Percentiles rank a stretch among this genome's conserved stretches.
phyloP scores from a whole-genome alignment of 1,140 invertebrate genomes.

The Oscheius sp. region DNA sequence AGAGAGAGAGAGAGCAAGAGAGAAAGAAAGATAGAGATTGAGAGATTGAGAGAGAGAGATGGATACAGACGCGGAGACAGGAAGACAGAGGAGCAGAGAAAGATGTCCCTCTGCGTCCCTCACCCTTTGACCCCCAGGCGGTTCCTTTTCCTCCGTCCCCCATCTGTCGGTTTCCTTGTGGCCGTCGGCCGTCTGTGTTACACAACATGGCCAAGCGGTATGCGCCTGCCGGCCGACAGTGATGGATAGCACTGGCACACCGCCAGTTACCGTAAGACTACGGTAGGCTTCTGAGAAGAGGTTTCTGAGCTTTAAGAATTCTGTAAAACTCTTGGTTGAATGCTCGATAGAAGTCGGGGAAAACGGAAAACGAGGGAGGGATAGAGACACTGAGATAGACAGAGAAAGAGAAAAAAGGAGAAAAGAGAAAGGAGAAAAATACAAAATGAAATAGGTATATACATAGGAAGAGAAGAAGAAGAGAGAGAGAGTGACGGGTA shows the following conservation, averaged over 20 bases:
- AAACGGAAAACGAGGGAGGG: neutral
- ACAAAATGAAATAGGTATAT: neutral
- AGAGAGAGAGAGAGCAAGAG: no score
- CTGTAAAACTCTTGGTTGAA: neutral
- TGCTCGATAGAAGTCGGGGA: neutral
- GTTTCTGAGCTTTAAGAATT: neutral
- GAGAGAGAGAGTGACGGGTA: no score
- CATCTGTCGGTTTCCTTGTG: neutral
- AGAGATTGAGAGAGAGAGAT: no score
- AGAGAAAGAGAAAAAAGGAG: neutral
- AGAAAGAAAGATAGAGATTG: no score
- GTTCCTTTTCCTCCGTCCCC: neutral
- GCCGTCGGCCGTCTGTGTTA: no score
- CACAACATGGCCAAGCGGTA: conserved; percentile 13
- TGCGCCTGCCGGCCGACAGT: conserved; percentile 1
- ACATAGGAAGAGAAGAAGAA: neutral
- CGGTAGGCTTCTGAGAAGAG: neutral
- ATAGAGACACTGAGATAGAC: no score
- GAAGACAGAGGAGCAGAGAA: no score
- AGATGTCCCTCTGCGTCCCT: neutral
- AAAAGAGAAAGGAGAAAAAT: neutral
- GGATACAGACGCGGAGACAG: no score
- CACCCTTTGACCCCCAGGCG: neutral
- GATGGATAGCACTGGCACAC: conserved; percentile 1
- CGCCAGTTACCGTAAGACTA: conserved; percentile 1